Percentiles rank a stretch among this genome's conserved stretches.
These are phyloP conservation scores for Pygoscelis adeliae DNA, from an alignment of 2,113 vertebrate genomes.

Conservation along the genomic window DNA sequence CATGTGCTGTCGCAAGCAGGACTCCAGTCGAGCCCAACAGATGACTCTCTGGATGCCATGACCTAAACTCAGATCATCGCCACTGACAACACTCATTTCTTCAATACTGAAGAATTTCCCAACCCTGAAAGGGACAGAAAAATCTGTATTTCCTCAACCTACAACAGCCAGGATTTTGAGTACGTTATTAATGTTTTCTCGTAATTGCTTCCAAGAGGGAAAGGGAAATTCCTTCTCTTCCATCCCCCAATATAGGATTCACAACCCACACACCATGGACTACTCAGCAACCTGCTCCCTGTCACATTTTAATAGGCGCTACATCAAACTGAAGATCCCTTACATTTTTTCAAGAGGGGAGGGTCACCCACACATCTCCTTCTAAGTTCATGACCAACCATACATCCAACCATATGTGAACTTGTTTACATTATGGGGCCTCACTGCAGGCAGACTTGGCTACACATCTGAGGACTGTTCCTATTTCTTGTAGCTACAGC, in stretches of 20 bases:
- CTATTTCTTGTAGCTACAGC: not conserved
- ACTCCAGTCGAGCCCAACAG: not conserved
- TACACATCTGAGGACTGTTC: not conserved
- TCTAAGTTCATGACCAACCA: not conserved
- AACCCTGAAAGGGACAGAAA: not conserved
- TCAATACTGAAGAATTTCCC: not conserved
- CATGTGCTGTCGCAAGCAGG: fast-evolving
- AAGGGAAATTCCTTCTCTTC: not conserved
- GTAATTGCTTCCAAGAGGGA: not conserved
- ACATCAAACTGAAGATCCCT: not conserved
- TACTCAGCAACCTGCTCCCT: not conserved
- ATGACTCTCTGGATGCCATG: not conserved
- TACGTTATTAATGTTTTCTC: not conserved
- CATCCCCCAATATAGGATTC: not conserved
- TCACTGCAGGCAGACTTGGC: not conserved
- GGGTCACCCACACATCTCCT: not conserved
- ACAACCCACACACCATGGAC: not conserved
- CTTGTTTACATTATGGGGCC: not conserved
- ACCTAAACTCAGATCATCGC: not conserved
- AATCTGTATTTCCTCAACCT: not conserved
- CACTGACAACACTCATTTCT: not conserved
- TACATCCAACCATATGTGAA: not conserved
- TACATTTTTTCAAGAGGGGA: not conserved
- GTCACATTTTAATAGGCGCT: not conserved
- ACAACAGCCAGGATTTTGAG: not conserved